A percentile compares a stretch with the other conserved stretches of the same genome.
These are phyloP conservation scores for Oxyteleia sp. DNA, from an alignment of 2,888 invertebrate species.

Conservation along the genomic window DNA sequence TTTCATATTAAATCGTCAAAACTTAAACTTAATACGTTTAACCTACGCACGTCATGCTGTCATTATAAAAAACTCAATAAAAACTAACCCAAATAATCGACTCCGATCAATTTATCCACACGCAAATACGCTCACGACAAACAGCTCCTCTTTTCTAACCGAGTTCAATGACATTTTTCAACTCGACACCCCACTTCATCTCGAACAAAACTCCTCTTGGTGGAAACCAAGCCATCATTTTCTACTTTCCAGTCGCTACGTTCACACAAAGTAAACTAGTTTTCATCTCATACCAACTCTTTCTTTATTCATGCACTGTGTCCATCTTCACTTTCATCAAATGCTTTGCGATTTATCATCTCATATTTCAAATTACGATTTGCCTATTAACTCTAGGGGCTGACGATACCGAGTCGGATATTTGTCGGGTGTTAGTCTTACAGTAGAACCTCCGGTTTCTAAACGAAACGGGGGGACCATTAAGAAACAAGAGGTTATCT, in stretches of 20 bases:
- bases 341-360: constrained; percentile 33
- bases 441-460: too few species aligned
- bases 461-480: too few species aligned
- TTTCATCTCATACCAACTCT: constrained; percentile 32
- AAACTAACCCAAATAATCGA: background rate
- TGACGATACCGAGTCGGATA: too few species aligned
- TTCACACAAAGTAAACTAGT: constrained; percentile 38
- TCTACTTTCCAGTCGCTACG: constrained; percentile 37
- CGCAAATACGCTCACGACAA: background rate
- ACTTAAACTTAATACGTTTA: too few species aligned
- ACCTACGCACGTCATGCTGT: too few species aligned
- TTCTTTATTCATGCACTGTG: constrained; percentile 25
- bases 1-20: too few species aligned
- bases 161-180: constrained; percentile 5
- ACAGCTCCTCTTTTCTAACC: background rate
- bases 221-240: constrained; percentile 29
- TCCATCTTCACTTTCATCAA: constrained; percentile 46
- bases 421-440: too few species aligned
- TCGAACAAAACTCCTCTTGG: constrained; percentile 17
- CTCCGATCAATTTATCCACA: background rate
- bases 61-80: background rate
- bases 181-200: background rate
- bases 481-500: too few species aligned
- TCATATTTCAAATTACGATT: constrained; percentile 1
- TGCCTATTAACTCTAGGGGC: background rate